These are phyloP conservation scores for Cuculus canorus DNA, from an alignment of 2,797 vertebrate species.

Conservation along the genomic window DNA sequence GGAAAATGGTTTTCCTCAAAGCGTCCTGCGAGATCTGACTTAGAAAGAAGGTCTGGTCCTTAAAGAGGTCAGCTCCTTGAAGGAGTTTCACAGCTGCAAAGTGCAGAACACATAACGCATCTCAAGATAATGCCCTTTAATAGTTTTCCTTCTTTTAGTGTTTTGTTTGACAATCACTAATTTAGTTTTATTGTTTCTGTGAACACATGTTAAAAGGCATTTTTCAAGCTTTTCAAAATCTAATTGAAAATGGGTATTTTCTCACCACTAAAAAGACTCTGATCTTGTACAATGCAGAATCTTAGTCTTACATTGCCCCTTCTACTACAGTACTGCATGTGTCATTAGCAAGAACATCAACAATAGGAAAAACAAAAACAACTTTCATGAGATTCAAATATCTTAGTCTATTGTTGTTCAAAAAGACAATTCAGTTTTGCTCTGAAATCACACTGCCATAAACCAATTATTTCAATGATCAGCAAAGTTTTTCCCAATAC, in stretches of 20 bases:
- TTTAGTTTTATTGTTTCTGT: not conserved
- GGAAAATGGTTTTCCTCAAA: conserved; percentile 88
- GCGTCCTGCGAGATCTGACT: conserved; percentile 94
- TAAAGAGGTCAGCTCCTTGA: conserved; percentile 87
- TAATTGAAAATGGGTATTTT: not conserved
- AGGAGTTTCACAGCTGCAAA: conserved; percentile 85
- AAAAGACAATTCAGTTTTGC: not conserved
- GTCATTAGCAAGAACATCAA: not conserved
- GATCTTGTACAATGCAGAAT: not conserved
- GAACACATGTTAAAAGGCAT: not conserved
- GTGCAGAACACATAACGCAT: conserved; percentile 23
- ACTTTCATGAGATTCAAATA: not conserved
- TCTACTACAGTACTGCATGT: not conserved
- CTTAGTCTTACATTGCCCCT: not conserved
- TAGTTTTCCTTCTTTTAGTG: not conserved
- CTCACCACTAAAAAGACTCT: not conserved
- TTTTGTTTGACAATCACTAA: not conserved
- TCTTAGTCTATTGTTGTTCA: not conserved
- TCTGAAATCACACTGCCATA: not conserved
- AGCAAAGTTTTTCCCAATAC: not conserved
- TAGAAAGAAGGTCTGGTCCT: conserved; percentile 99
- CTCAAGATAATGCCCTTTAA: not conserved
- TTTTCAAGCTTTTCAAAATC: not conserved
- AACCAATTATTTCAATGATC: not conserved
- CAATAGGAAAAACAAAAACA: not conserved